phyloP scores from a whole-genome alignment of 1,140 invertebrate species.

The Copidosoma floridanum region DNA sequence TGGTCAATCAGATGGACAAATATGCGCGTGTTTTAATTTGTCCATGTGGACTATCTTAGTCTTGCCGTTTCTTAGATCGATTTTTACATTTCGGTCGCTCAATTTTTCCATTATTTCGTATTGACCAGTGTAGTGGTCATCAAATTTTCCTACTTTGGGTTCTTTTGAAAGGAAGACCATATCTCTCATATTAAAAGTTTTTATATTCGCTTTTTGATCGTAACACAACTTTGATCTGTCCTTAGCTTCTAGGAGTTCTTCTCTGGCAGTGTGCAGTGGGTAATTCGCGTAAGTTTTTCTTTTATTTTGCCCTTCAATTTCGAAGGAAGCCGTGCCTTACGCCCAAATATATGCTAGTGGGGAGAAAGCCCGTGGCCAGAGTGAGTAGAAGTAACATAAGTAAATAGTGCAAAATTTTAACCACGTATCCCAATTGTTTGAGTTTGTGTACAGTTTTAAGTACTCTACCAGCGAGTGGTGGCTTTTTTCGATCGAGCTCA shows the following conservation, averaged over 20 bases:
- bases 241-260: not conserved
- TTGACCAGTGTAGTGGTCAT: not conserved
- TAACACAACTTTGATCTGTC: not conserved
- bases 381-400: no score
- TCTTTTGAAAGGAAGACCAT: not conserved
- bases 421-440: no score
- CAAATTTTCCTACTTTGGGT: not conserved
- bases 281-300: constrained; percentile 15
- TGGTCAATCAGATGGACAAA: no score
- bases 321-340: constrained; percentile 24
- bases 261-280: not conserved
- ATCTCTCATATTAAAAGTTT: not conserved
- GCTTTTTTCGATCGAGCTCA: no score
- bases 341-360: constrained; percentile 39
- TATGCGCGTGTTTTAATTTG: not conserved
- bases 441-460: no score
- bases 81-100: not conserved
- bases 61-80: not conserved
- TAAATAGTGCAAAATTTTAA: no score
- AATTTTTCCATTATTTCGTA: not conserved
- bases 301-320: not conserved
- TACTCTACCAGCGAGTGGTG: no score
- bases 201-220: not conserved
- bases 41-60: not conserved
- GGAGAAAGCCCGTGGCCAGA: constrained; percentile 36